phyloP scores from a whole-genome alignment of 35 echinoderm and acorn worm species.

The Stichopus chloronotus region DNA sequence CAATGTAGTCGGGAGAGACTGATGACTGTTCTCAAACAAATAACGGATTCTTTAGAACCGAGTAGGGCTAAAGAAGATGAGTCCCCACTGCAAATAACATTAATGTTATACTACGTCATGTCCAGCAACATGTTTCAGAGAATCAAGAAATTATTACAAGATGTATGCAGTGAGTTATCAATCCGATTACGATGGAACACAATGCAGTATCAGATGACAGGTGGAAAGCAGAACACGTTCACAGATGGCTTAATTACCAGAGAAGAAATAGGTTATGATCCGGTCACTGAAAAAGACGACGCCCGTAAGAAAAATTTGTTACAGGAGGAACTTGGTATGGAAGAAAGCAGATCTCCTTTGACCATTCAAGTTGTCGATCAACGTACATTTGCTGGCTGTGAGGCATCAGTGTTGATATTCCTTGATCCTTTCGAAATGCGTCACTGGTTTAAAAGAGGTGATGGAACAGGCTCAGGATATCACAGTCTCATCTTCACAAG shows the following conservation, averaged over 20 bases:
- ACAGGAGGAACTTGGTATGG: no score
- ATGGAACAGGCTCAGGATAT: conserved; percentile 38
- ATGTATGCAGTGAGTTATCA: not conserved
- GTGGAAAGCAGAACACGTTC: not conserved
- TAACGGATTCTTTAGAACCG: not conserved
- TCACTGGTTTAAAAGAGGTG: conserved; percentile 26
- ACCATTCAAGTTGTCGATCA: conserved; percentile 37
- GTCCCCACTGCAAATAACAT: not conserved
- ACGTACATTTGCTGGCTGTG: conserved; percentile 42
- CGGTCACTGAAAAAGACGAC: no score
- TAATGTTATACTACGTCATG: conserved; percentile 45
- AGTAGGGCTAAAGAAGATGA: not conserved
- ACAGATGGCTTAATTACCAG: not conserved
- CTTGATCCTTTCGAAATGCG: conserved; percentile 49
- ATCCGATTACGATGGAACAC: conserved; percentile 29
- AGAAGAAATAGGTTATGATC: not conserved
- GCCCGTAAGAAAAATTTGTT: no score
- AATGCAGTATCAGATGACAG: conserved; percentile 1
- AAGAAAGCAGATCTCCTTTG: not conserved
- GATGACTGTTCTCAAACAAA: not conserved
- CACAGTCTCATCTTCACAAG: conserved; percentile 55
- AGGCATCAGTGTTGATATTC: conserved; percentile 30
- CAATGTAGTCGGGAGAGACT: not conserved
- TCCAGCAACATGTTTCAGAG: conserved; percentile 22
- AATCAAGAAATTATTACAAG: not conserved